Evolutionary conservation across 2,113 vertebrate genomes (phyloP).

Genomic region (Rallus limicola): DNA sequence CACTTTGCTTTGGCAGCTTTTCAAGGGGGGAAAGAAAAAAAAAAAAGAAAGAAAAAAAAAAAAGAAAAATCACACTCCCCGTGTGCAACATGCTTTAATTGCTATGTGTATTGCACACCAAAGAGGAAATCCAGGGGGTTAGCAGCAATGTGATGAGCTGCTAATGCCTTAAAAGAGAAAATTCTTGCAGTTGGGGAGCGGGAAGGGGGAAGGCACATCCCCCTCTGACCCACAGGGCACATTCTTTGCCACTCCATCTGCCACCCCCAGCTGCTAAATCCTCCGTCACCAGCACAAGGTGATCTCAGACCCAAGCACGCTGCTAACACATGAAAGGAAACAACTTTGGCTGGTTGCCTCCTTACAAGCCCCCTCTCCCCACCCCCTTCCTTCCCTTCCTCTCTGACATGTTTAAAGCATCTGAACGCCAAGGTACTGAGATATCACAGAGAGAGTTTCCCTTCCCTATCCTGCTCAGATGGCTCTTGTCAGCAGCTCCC

Average conservation of each 20-base stretch:
- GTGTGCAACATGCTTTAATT: neutral
- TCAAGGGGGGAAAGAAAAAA: neutral
- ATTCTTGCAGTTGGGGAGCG: neutral
- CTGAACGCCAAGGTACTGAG: constrained; percentile 36
- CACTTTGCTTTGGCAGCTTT: constrained; percentile 45
- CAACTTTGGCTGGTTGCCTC: constrained; percentile 24
- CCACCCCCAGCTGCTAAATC: constrained; percentile 64
- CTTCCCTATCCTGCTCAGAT: constrained; percentile 32
- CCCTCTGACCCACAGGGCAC: constrained; percentile 24
- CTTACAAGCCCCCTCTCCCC: neutral
- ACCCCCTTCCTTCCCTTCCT: constrained; percentile 19
- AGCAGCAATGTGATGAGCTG: neutral
- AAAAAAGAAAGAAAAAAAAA: too few species aligned
- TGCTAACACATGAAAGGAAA: constrained; percentile 44
- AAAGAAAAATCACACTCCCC: neutral
- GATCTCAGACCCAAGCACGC: neutral
- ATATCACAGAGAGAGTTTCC: constrained; percentile 13
- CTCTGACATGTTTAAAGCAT: constrained; percentile 37
- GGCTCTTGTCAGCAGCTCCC: constrained; percentile 44
- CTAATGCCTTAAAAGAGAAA: constrained; percentile 1
- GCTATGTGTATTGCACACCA: neutral
- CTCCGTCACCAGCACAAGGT: constrained; percentile 13
- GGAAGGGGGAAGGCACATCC: neutral
- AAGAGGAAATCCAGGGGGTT: constrained; percentile 5
- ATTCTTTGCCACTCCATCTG: constrained; percentile 60